These are phyloP conservation scores for Pemphigus obesinymphae DNA, from an alignment of 1,140 invertebrate species.

Conservation along the genomic window DNA sequence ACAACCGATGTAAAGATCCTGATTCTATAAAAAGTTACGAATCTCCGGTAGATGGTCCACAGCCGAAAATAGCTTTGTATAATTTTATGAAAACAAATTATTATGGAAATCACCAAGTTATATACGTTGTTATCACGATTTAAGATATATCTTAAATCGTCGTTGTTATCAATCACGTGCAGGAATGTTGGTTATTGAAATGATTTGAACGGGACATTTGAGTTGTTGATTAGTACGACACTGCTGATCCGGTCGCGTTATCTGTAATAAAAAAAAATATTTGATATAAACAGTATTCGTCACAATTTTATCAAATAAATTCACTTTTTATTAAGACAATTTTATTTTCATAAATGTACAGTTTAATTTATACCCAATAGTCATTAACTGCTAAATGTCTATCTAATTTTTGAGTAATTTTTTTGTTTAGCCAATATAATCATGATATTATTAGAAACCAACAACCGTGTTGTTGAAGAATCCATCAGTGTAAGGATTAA, in stretches of 20 bases:
- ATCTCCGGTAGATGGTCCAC: too few relatives aligned
- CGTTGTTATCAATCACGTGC: background rate
- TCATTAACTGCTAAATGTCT: background rate
- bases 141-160: too few relatives aligned
- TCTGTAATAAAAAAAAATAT: constrained; percentile 11
- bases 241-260: constrained; percentile 22
- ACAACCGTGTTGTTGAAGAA: constrained; percentile 96
- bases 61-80: too few relatives aligned
- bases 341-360: background rate
- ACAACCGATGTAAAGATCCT: too few relatives aligned
- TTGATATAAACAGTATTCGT: background rate
- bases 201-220: background rate
- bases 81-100: too few relatives aligned
- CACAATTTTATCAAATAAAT: background rate
- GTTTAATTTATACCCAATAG: background rate
- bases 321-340: background rate
- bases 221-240: background rate
- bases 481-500: constrained; percentile 90
- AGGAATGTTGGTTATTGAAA: background rate
- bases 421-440: background rate
- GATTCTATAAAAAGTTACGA: too few relatives aligned
- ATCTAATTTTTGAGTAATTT: background rate
- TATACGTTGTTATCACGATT: too few relatives aligned
- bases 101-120: too few relatives aligned
- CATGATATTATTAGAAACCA: constrained; percentile 98